Conservation (phyloP, 2,888 invertebrate genomes). For the Idaea biselata region DNA sequence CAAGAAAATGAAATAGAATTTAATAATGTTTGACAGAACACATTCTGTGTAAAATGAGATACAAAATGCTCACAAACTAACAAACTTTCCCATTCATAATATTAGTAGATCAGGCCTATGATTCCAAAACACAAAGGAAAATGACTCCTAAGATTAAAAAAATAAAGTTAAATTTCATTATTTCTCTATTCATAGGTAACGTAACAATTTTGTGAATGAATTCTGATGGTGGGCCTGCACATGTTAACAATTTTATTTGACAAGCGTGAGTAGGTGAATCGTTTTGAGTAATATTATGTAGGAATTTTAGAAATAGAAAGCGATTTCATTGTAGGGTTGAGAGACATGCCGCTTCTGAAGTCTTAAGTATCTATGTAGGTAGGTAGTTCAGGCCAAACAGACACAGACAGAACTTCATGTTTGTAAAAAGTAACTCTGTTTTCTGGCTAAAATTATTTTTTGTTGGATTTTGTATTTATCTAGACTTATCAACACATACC, state of each 20-base stretch:
- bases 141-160: slow-evolving; percentile 1
- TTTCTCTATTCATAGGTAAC: slow-evolving; percentile 6
- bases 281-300: background rate
- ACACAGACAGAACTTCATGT: no score
- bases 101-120: background rate
- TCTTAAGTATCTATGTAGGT: no score
- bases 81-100: background rate
- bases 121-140: background rate
- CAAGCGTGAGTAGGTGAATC: background rate
- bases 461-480: no score
- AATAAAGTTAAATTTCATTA: background rate
- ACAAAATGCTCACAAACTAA: background rate
- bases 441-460: no score
- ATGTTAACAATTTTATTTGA: slow-evolving; percentile 1
- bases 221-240: slow-evolving; percentile 2
- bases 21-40: no score
- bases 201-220: slow-evolving; percentile 23
- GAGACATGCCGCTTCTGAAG: no score
- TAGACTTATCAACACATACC: no score
- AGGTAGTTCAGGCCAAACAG: no score
- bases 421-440: no score
- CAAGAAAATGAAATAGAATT: no score
- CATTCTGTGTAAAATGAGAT: background rate
- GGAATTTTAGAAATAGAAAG: background rate
- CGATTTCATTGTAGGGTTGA: background rate